These are phyloP conservation scores for Sebastes trivittatus DNA, from an alignment of 2,797 vertebrate species.

Conservation along the genomic window DNA sequence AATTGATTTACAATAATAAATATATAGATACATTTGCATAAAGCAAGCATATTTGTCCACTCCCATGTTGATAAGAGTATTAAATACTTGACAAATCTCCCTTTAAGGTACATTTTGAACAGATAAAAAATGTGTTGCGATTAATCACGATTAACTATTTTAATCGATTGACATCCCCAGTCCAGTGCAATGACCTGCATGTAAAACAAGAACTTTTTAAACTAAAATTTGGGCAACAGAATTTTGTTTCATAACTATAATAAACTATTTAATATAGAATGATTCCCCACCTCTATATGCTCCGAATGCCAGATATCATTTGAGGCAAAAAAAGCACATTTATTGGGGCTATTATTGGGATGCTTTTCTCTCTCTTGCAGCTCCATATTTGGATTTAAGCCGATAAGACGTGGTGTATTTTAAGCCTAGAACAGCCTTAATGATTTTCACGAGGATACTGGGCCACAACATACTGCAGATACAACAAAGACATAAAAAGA, in stretches of 20 bases:
- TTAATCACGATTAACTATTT: no score
- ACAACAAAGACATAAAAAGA: background rate
- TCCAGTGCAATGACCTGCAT: no score
- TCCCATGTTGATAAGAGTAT: no score
- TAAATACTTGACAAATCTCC: no score
- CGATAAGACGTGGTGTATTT: background rate
- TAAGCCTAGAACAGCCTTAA: background rate
- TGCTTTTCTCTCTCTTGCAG: background rate
- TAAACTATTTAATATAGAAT: background rate
- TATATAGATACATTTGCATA: accelerated
- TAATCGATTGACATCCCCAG: no score
- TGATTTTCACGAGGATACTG: background rate
- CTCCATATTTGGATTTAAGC: background rate
- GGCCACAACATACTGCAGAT: background rate
- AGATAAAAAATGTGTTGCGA: no score
- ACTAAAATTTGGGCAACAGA: no score
- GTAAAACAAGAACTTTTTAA: no score
- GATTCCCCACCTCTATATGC: background rate
- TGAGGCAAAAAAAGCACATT: background rate
- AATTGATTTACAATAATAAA: no score
- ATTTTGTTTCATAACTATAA: background rate
- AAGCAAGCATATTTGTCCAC: no score
- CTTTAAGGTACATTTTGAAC: no score
- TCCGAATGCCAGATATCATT: background rate
- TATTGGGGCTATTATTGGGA: background rate